Percentiles rank a stretch among this genome's conserved stretches.
phyloP scores from a whole-genome alignment of 2,888 invertebrate species.

The Camponotus fellah region DNA sequence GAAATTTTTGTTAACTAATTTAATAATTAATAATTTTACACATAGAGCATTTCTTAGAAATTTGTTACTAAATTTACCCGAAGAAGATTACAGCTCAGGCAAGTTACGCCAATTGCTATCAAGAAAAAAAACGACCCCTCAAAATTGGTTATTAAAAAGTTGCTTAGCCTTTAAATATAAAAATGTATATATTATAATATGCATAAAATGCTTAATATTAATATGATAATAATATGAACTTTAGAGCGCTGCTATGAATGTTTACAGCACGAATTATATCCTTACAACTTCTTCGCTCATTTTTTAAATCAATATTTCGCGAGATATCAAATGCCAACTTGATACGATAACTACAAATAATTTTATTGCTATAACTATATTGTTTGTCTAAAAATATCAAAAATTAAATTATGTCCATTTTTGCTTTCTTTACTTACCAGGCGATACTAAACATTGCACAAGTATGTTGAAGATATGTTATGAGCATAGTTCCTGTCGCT shows the following conservation, averaged over 20 bases:
- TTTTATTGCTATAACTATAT: background rate
- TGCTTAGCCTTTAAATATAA: background rate
- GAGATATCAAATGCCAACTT: background rate
- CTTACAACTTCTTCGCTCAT: background rate
- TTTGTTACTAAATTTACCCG: background rate
- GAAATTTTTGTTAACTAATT: background rate
- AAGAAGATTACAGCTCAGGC: background rate
- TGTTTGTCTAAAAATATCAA: background rate
- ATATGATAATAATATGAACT: slow-evolving; percentile 11
- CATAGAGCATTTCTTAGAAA: background rate
- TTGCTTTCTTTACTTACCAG: background rate
- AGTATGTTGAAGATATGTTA: slow-evolving; percentile 26
- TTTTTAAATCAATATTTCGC: background rate
- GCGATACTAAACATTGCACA: slow-evolving; percentile 15
- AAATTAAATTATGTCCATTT: background rate
- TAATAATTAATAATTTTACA: background rate
- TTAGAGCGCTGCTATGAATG: slow-evolving; percentile 30
- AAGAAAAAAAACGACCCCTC: background rate
- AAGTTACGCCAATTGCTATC: background rate
- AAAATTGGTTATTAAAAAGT: slow-evolving; percentile 1
- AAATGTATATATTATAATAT: background rate
- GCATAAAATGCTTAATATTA: background rate
- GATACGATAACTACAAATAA: slow-evolving; percentile 34
- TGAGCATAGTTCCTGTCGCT: background rate
- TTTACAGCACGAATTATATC: slow-evolving; percentile 21